phyloP scores from a whole-genome alignment of 2,797 vertebrate genomes.

The Notolabrus celidotus region DNA sequence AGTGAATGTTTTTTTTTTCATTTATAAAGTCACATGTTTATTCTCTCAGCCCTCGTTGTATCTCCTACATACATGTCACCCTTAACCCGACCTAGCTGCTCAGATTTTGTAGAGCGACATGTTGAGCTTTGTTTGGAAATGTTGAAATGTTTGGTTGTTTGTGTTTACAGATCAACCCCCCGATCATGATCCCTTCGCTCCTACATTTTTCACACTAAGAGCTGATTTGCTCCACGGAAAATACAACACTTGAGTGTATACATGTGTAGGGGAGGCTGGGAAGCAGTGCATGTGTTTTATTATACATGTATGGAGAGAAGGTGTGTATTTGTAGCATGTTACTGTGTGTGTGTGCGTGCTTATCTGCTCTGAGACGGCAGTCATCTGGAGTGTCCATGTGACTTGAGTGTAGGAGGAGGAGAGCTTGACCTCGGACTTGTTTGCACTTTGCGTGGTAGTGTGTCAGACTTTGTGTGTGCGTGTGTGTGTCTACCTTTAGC shows the following conservation, averaged over 20 bases:
- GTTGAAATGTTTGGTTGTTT: background rate
- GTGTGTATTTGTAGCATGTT: conserved; percentile 70
- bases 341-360: conserved; percentile 20
- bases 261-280: conserved; percentile 5
- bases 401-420: conserved; percentile 39
- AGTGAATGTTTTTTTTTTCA: too few relatives aligned
- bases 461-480: conserved; percentile 21
- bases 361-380: conserved; percentile 51
- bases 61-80: too few relatives aligned
- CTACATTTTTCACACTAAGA: conserved; percentile 33
- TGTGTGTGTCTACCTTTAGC: conserved; percentile 11
- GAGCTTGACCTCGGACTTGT: conserved; percentile 65
- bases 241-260: conserved; percentile 22
- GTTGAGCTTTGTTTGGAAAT: too few relatives aligned
- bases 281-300: conserved; percentile 54
- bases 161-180: background rate
- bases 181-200: background rate
- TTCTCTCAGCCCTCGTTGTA: too few relatives aligned
- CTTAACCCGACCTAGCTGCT: background rate
- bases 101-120: too few relatives aligned
- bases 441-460: conserved; percentile 44
- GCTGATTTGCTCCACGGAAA: conserved; percentile 29
- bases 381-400: conserved; percentile 69
- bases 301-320: conserved; percentile 63
- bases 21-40: too few relatives aligned